Percentiles rank a stretch among this genome's conserved stretches.
Conservation (phyloP, 2,888 invertebrate species). For the Lasioglossum morio region DNA sequence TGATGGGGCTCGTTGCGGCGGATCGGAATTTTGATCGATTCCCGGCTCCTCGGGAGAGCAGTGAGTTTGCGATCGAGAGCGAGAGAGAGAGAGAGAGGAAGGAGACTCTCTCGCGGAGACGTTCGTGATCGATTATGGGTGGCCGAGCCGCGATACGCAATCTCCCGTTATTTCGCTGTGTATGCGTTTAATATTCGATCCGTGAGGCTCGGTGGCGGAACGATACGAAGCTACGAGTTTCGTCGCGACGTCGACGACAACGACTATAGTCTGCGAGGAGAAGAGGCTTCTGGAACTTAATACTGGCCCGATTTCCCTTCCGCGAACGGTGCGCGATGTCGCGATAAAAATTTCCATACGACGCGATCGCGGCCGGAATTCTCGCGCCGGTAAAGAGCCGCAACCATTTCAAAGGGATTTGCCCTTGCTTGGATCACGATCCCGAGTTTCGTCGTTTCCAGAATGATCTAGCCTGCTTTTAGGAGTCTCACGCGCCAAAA, state of each 20-base stretch:
- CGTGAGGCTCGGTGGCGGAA: constrained; percentile 26
- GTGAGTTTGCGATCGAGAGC: not conserved
- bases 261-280: not conserved
- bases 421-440: not conserved
- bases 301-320: constrained; percentile 15
- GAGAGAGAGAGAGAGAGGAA: not conserved
- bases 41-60: not conserved
- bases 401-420: not conserved
- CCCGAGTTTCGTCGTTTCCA: not conserved
- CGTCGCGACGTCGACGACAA: not conserved
- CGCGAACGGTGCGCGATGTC: constrained; percentile 2
- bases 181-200: constrained; percentile 56
- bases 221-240: constrained; percentile 24
- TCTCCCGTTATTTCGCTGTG: constrained; percentile 27
- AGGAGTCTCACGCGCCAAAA: not conserved
- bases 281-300: constrained; percentile 8
- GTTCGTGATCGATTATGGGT: constrained; percentile 10
- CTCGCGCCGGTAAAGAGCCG: not conserved
- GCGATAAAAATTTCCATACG: constrained; percentile 38
- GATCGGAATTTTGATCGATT: constrained; percentile 17
- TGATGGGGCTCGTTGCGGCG: constrained; percentile 10
- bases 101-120: not conserved
- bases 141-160: not conserved
- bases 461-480: not conserved
- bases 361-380: constrained; percentile 10